phyloP scores from a whole-genome alignment of 2,113 vertebrate genomes.

The Emydura subglobosa region DNA sequence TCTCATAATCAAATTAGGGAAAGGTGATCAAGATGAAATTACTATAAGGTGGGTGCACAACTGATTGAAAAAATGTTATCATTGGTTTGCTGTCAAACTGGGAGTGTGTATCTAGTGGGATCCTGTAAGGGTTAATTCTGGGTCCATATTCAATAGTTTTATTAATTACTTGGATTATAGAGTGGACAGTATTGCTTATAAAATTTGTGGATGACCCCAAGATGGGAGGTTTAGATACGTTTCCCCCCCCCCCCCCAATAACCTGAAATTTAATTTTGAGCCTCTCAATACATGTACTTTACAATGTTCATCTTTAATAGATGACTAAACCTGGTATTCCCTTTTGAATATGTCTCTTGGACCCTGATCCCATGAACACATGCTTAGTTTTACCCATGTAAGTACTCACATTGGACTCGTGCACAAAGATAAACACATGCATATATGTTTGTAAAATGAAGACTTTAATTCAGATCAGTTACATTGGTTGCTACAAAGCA shows the following conservation, averaged over 20 bases:
- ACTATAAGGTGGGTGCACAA: not conserved
- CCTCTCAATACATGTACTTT: no score
- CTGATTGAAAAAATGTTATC: not conserved
- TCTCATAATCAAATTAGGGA: not conserved
- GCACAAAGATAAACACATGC: not conserved
- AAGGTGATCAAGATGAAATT: not conserved
- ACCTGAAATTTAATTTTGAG: not conserved
- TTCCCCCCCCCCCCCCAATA: not conserved
- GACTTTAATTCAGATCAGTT: not conserved
- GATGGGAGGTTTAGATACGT: not conserved
- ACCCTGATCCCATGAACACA: not conserved
- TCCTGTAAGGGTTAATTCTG: no score
- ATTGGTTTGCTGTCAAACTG: not conserved
- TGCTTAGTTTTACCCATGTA: not conserved
- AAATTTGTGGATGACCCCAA: no score
- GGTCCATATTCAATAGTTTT: no score
- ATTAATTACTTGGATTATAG: no score
- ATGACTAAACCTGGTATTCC: not conserved
- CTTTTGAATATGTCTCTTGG: not conserved
- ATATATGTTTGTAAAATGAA: not conserved
- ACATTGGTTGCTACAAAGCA: not conserved
- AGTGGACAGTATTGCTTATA: no score
- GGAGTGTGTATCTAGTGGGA: not conserved
- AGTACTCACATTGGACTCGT: not conserved
- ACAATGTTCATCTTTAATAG: not conserved